Evolutionary conservation across 2,888 invertebrate genomes (phyloP), one percentile per base, ranked within the genome.

Genomic region (Mystacides longicornis): DNA sequence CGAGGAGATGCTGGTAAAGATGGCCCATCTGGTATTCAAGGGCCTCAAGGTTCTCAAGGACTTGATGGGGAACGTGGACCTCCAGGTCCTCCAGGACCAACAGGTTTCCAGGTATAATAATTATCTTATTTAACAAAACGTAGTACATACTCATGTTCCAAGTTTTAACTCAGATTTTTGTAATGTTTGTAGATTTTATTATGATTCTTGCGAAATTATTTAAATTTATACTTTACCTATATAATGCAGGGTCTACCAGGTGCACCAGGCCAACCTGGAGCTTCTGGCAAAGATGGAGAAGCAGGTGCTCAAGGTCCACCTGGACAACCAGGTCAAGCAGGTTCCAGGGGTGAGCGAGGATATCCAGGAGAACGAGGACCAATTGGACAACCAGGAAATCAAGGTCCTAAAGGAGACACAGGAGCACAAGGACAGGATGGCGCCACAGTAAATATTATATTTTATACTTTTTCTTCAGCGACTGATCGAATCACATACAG

Each of bases 271-370:
- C 80, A 80, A 65, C 81, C 86, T 2, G 91, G 91, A 0, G 68
- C 79, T 5, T 78, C 86, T 1, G 90, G 90, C n/a, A 90, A 89
- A 70, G 89, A 91, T 68, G 91, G 91, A 2, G 86, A 86, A 65
- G 70, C 80, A 1, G 90, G 90, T 1, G 66, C 82, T 11, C 82
- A 85, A 52, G 90, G 89, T 1, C 79, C 80, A 1, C 69, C 75
- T 1, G 86, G 85, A 0, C 75, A 77, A 1, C 71, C 80, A 0
- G 87, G 87, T 0, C 69, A 76, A 0, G 68, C 76, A 1, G 87
- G 87, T 9, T 77, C 81, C 2, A 73, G 83, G 23, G 86, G 86
- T 0, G 81, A 81, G 63, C 69, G 81, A 66, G 89, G 89, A 2
- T 86, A 85, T 66, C 84, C 87, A 2, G 89, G 89, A 3, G 88